These are phyloP conservation scores for Strongylocentrotus purpuratus DNA, from an alignment of 35 echinoderm and acorn worm species.

Conservation along the genomic window DNA sequence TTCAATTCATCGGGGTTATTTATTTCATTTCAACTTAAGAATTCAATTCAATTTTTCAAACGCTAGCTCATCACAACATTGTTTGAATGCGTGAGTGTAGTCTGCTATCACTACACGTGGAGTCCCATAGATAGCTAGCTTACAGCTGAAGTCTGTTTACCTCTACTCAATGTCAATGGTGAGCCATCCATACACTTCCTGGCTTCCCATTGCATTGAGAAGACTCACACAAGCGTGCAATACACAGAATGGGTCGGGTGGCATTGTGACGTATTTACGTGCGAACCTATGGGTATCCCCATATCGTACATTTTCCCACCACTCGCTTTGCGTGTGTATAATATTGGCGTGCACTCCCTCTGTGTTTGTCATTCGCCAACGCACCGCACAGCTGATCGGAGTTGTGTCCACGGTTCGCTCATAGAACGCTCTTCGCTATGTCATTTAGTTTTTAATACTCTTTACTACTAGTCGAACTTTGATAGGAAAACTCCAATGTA, in stretches of 20 bases:
- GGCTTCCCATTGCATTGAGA: background rate
- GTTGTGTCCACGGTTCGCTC: background rate
- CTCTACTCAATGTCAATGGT: background rate
- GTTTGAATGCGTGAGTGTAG: background rate
- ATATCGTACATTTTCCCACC: background rate
- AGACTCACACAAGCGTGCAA: background rate
- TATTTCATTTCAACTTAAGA: background rate
- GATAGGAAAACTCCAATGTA: background rate
- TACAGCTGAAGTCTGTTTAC: conserved; percentile 24
- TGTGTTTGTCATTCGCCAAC: conserved; percentile 47
- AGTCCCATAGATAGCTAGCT: background rate
- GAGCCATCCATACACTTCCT: background rate
- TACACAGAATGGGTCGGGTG: conserved; percentile 4
- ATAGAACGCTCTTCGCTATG: background rate
- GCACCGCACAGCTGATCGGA: conserved; percentile 49
- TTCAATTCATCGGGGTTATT: background rate
- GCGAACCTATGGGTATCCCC: conserved; percentile 36
- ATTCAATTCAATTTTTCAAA: background rate
- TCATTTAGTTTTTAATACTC: background rate
- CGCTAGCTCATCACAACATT: background rate
- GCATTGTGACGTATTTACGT: conserved; percentile 32
- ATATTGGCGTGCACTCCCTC: conserved; percentile 20
- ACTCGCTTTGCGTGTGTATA: background rate
- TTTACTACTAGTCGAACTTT: background rate
- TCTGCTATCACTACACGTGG: conserved; percentile 25